Conservation (phyloP, 2,797 vertebrate genomes). For the Amazonetta brasiliensis region DNA sequence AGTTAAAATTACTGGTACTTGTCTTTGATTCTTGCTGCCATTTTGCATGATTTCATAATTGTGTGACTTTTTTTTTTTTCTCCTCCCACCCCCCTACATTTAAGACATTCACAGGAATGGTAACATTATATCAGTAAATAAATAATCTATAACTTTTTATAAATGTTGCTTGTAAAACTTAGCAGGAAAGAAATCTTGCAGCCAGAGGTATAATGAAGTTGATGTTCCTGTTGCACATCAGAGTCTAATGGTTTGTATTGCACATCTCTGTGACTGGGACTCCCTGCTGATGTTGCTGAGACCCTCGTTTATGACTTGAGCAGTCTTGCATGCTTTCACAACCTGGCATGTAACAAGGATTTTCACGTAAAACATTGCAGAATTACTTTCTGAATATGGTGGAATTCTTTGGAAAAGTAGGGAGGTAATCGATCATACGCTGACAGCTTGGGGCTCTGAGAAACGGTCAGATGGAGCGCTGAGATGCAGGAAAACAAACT, state of each 20-base stretch:
- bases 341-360: constrained; percentile 7
- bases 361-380: constrained; percentile 43
- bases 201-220: background rate
- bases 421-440: constrained; percentile 63
- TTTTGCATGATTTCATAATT: constrained; percentile 1
- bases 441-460: constrained; percentile 55
- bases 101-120: background rate
- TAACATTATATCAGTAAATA: background rate
- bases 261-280: background rate
- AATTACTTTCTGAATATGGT: constrained; percentile 45
- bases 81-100: background rate
- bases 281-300: background rate
- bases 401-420: constrained; percentile 35
- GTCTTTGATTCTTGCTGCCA: background rate
- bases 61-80: background rate
- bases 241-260: background rate
- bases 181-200: background rate
- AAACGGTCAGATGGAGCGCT: constrained; percentile 28
- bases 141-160: background rate
- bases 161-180: background rate
- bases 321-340: background rate
- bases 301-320: background rate
- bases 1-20: background rate
- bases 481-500: constrained; percentile 61
- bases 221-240: background rate